Evolutionary conservation across 1,140 invertebrate species (phyloP), one percentile per base, ranked within the genome.

Genomic region (Spodoptera frugiperda): DNA sequence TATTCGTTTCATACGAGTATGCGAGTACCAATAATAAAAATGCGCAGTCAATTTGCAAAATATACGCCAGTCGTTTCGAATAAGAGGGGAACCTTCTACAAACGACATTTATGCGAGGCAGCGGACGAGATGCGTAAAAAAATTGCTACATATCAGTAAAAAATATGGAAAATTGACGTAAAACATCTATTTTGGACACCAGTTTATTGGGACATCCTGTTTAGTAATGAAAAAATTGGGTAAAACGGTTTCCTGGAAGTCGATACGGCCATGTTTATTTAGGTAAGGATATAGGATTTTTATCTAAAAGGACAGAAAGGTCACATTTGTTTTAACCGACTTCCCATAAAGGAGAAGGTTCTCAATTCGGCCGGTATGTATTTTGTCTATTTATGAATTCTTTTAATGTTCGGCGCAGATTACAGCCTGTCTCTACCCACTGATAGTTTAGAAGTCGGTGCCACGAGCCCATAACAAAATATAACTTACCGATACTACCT

Each of bases 11-110:
- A 46, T 30, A 25, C n/a, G n/a, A 15, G 19, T 10, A 65, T 44
- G 2, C 25, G 2, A 46, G 14, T 10, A 30, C 25, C 49, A 33
- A 70, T 53, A 70, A 70, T 39, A 39, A 39, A 39, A 39, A 39
- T 39, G n/a, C 53, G 9, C 49, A 15, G 48, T 70, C 65, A 53
- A 70, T 53, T 70, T 70, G 48, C 17, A 17, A 53, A 70, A 70
- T 53, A 70, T 70, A 70, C 49, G 46, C 15, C 48, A 15, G 12
- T 17, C 65, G n/a, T 70, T 17, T 48, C 14, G 33, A 44, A 19
- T 39, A 4, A 33, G 14, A n/a, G 49, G 48, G 25, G 4, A 70
- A 33, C 25, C 30, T 68, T 51, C 14, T n/a, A 17, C 6, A 70
- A 70, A 17, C 49, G 65, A 70, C 49, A 70, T 70, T 68, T 53